phyloP scores from a whole-genome alignment of 2,113 vertebrate genomes.

The Lanius ludovicianus region DNA sequence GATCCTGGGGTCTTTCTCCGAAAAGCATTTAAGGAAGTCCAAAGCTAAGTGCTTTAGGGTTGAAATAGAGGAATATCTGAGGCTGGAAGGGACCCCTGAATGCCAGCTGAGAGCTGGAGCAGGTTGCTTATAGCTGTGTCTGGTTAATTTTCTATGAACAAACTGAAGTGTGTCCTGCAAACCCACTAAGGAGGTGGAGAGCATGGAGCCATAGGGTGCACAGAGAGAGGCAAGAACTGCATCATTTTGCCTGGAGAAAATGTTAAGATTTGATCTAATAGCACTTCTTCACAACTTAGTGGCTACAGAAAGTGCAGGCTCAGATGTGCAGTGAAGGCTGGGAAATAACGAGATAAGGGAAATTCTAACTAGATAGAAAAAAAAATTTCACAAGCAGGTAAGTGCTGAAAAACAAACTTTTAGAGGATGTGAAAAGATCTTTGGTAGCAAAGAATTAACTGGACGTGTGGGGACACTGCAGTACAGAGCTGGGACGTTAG shows the following conservation, averaged over 20 bases:
- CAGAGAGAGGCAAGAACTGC: not conserved
- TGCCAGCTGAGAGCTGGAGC: not conserved
- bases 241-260: not conserved
- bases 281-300: not conserved
- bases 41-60: not conserved
- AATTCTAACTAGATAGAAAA: not conserved
- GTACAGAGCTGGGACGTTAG: not conserved
- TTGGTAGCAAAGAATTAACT: not conserved
- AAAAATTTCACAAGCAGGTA: not conserved
- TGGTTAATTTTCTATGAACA: not conserved
- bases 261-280: not conserved
- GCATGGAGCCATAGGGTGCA: not conserved
- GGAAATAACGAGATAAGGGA: not conserved
- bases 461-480: fast-evolving
- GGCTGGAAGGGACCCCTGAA: not conserved
- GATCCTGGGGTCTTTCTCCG: not conserved
- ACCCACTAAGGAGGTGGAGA: not conserved
- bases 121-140: not conserved
- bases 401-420: not conserved
- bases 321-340: not conserved
- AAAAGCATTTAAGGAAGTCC: not conserved
- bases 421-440: not conserved
- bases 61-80: not conserved
- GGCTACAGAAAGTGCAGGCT: not conserved
- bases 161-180: not conserved